These are phyloP conservation scores for Sarcoramphus papa DNA, from an alignment of 2,797 vertebrate species.

Conservation along the genomic window DNA sequence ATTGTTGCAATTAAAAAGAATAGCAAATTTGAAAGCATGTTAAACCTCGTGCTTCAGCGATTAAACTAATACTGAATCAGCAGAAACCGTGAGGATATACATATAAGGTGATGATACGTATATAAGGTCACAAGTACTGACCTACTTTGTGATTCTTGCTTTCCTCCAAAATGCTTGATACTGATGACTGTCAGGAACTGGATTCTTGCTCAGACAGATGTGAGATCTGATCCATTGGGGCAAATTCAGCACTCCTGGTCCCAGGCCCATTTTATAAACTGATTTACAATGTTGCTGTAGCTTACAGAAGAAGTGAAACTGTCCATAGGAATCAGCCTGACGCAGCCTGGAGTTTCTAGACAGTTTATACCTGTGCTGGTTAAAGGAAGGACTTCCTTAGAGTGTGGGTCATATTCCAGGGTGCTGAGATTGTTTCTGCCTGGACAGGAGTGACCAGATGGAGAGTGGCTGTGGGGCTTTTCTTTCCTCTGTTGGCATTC, in stretches of 20 bases:
- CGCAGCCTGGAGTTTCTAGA: neutral
- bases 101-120: neutral
- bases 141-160: neutral
- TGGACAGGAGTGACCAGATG: neutral
- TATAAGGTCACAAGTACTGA: neutral
- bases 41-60: fast-evolving
- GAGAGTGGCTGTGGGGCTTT: neutral
- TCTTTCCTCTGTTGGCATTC: neutral
- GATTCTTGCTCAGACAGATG: neutral
- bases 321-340: neutral
- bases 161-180: neutral
- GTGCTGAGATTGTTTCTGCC: neutral
- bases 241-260: neutral
- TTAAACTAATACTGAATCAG: neutral
- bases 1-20: neutral
- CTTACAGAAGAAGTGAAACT: neutral
- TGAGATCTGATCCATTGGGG: neutral
- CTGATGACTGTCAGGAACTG: neutral
- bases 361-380: neutral
- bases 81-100: neutral
- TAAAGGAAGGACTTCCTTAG: neutral
- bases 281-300: neutral
- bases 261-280: neutral
- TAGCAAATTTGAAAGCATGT: neutral
- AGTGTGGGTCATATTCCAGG: neutral